phyloP scores from a whole-genome alignment of 2,797 vertebrate species.

The Protosalanx chinensis region DNA sequence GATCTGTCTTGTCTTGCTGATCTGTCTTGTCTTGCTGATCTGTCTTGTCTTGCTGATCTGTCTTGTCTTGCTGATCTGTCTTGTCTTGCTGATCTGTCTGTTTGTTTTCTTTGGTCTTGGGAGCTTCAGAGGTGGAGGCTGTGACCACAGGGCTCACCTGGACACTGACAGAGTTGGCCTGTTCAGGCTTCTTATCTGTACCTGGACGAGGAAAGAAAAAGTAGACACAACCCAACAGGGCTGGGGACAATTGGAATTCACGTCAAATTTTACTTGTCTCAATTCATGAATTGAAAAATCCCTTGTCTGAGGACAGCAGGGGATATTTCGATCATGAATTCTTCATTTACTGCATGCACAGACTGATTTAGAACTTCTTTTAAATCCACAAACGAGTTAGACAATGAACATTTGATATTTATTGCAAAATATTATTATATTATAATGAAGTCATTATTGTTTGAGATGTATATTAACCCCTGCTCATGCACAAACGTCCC shows the following conservation, averaged over 20 bases:
- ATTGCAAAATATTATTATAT: too few relatives aligned
- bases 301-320: neutral
- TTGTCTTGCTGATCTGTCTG: conserved; percentile 5
- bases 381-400: too few relatives aligned
- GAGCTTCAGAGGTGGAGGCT: conserved; percentile 57
- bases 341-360: neutral
- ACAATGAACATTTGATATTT: too few relatives aligned
- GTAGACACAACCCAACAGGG: conserved; percentile 10
- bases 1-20: neutral
- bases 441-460: too few relatives aligned
- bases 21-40: neutral
- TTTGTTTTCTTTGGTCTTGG: conserved; percentile 30
- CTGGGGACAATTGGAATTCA: conserved; percentile 5
- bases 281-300: neutral
- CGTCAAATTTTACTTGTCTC: neutral
- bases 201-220: conserved; percentile 29
- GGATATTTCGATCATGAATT: neutral
- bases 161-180: neutral
- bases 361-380: neutral
- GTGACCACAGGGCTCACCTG: conserved; percentile 29
- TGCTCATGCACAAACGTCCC: neutral
- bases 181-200: conserved; percentile 26
- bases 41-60: neutral
- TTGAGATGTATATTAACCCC: too few relatives aligned
- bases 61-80: conserved; percentile 29